Percentiles rank a stretch among this genome's conserved stretches.
phyloP scores from a whole-genome alignment of 2,797 vertebrate genomes.

The Danio albolineatus region DNA sequence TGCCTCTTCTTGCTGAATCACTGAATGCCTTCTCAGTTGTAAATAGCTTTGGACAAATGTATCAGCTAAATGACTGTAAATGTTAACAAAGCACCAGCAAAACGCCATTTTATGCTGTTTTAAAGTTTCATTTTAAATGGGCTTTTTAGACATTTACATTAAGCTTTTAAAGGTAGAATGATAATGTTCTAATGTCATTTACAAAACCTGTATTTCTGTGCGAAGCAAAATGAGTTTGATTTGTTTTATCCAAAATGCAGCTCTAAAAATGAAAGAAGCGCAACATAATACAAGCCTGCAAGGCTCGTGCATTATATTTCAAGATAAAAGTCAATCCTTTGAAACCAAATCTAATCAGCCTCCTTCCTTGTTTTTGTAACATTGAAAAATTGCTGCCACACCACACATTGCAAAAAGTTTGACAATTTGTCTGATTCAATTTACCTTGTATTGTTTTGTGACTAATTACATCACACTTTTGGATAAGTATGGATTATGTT shows the following conservation, averaged over 20 bases:
- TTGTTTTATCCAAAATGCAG: neutral
- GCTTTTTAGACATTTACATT: neutral
- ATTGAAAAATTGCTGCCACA: neutral
- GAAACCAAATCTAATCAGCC: neutral
- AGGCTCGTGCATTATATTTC: neutral
- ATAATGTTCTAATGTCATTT: neutral
- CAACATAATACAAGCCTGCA: too few relatives aligned
- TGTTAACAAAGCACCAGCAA: neutral
- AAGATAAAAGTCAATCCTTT: neutral
- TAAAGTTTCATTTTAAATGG: neutral
- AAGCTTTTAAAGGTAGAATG: neutral
- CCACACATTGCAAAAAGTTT: neutral
- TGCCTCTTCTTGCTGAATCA: too few relatives aligned
- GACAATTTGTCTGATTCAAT: neutral
- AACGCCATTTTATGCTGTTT: neutral
- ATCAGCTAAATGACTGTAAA: too few relatives aligned
- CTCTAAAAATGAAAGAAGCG: neutral
- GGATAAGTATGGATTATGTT: neutral
- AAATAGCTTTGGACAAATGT: too few relatives aligned
- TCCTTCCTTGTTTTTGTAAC: neutral
- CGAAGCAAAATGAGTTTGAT: neutral
- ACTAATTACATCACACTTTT: neutral
- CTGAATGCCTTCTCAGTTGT: too few relatives aligned
- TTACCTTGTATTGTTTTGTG: neutral
- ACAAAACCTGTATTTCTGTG: conserved; percentile 2